phyloP scores from a whole-genome alignment of 92 coral and sea anemone species.

The Palythoa caribaeorum region DNA sequence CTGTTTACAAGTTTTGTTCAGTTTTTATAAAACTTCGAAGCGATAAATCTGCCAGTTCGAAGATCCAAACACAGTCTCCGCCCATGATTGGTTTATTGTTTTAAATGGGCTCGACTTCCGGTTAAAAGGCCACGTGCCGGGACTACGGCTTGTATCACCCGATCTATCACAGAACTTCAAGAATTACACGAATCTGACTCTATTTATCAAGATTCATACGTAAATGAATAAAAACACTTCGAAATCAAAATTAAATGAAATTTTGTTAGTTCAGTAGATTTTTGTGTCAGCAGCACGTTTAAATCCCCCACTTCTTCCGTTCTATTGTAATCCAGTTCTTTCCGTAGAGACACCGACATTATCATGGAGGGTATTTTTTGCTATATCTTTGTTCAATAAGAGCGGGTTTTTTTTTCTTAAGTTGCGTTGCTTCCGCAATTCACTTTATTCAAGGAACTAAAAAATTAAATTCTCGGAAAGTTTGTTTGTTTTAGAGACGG shows the following conservation, averaged over 20 bases:
- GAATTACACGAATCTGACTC: background rate
- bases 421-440: slow-evolving; percentile 24
- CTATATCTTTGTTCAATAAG: background rate
- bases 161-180: background rate
- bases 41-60: slow-evolving; percentile 40
- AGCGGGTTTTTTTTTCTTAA: slow-evolving; percentile 16
- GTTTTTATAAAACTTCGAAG: slow-evolving; percentile 24
- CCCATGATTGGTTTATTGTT: slow-evolving; percentile 53
- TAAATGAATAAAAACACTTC: background rate
- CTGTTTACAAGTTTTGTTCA: slow-evolving; percentile 36
- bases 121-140: slow-evolving; percentile 51
- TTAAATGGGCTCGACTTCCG: slow-evolving; percentile 55
- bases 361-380: slow-evolving; percentile 2
- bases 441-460: slow-evolving; percentile 4
- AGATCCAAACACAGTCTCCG: slow-evolving; percentile 30
- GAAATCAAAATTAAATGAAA: background rate
- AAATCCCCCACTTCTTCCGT: slow-evolving; percentile 20
- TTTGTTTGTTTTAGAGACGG: slow-evolving; percentile 10
- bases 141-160: slow-evolving; percentile 21
- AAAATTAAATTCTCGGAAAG: background rate
- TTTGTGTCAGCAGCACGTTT: background rate
- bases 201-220: no score
- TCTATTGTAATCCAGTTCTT: slow-evolving; percentile 20
- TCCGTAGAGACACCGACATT: slow-evolving; percentile 14
- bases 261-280: background rate